phyloP scores from a whole-genome alignment of 2,113 vertebrate species.

The Chauna torquata region DNA sequence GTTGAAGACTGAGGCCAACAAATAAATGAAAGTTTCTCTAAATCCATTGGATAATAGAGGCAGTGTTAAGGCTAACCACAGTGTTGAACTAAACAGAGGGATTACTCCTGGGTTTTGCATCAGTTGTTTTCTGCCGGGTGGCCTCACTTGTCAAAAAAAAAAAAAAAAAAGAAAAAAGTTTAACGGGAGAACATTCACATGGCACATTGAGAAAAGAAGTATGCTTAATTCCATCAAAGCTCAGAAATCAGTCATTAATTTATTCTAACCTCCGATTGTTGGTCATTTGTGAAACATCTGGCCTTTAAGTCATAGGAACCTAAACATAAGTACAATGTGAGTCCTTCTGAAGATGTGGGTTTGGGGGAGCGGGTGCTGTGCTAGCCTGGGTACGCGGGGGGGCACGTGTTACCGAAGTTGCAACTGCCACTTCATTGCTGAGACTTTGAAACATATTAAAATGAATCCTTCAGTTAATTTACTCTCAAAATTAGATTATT shows the following conservation, averaged over 20 bases:
- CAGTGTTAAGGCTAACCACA: constrained; percentile 98
- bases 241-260: constrained; percentile 97
- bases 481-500: constrained; percentile 69
- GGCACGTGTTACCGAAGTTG: not conserved
- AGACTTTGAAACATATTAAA: constrained; percentile 47
- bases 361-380: not conserved
- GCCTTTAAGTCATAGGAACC: constrained; percentile 81
- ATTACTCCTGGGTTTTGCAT: constrained; percentile 99
- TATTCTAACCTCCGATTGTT: constrained; percentile 92
- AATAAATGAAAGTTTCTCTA: constrained; percentile 98
- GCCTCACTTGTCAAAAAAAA: constrained; percentile 94
- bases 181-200: constrained; percentile 92
- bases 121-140: constrained; percentile 99
- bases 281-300: constrained; percentile 95
- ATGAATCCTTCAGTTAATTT: constrained; percentile 60
- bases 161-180: constrained; percentile 80
- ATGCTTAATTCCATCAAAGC: constrained; percentile 99
- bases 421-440: constrained; percentile 13
- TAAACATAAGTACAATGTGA: constrained; percentile 71
- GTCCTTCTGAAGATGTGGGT: constrained; percentile 46
- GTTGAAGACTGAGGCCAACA: constrained; percentile 89
- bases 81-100: constrained; percentile 94
- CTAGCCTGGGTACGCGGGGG: not conserved
- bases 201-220: constrained; percentile 93
- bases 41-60: constrained; percentile 99